Base-by-base conservation (phyloP, 2,888 invertebrate species). In the Shargacucullia verbasci region DNA sequence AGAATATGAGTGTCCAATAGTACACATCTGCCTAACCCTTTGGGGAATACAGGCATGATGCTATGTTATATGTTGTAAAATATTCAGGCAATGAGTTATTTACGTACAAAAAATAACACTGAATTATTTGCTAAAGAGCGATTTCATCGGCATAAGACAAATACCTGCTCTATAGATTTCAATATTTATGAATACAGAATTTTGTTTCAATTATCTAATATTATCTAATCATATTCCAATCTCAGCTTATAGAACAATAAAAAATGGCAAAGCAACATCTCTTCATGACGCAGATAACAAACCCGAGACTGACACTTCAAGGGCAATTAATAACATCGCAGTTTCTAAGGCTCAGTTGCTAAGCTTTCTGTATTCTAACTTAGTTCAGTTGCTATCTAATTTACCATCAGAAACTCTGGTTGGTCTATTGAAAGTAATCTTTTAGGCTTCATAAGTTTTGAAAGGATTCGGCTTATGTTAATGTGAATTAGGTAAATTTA, bases 291-390 rank as follows among this genome's bases (percentile, higher is more conserved):
- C 29, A n/a, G 52, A 48, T 57, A 41, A 15, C 39, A 45, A 35
- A 13, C 39, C 25, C 44, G 39, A 43, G 31, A 33, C 33, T 62
- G 63, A 69, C 58, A 33, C 35, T 63, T 67, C 53, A 52, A 69
- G 53, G 49, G 31, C 52, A 57, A 39, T 44, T 53, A 53, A 53
- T 66, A 38, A 46, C 48, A 37, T 43, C 63, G 55, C 37, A 53
- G 63, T 62, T 66, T 46, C 35, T 29, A 41, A 55, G 52, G 41
- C 7, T n/a, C 31, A 35, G 63, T 50, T 41, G 31, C 41, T 43
- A 39, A 69, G 48, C 45, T 49, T 53, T 49, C 48, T 11, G 50
- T 43, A 31, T 5, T 27, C 35, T 49, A 49, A 49, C 48, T 57
- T 56, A 48, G 67, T 66, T 47, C 46, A 35, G 37, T 38, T 27